A percentile compares a stretch with the other conserved stretches of the same genome.
These are phyloP conservation scores for Olivierus martensii DNA, from an alignment of 1,140 invertebrate genomes.

Conservation along the genomic window DNA sequence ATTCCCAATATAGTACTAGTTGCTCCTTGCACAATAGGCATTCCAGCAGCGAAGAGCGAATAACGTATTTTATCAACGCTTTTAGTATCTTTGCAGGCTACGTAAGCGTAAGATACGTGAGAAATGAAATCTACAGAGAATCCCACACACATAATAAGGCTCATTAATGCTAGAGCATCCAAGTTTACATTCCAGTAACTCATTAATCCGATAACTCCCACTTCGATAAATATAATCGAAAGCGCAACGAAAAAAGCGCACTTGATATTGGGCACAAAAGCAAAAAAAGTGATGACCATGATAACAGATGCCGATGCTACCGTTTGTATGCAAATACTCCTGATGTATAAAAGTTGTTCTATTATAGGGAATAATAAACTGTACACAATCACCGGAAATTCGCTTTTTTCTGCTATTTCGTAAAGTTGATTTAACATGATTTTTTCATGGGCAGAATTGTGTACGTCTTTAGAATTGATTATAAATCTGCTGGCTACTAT, in stretches of 20 bases:
- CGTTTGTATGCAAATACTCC: constrained; percentile 82
- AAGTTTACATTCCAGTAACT: constrained; percentile 86
- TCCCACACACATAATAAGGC: constrained; percentile 96
- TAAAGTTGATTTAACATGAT: constrained; percentile 73
- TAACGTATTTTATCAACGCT: constrained; percentile 55
- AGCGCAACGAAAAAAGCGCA: constrained; percentile 91
- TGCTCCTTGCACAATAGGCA: constrained; percentile 89
- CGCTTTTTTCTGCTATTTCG: constrained; percentile 56
- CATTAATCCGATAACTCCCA: constrained; percentile 93
- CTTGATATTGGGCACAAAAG: constrained; percentile 88
- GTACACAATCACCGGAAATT: constrained; percentile 74
- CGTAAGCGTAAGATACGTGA: constrained; percentile 93
- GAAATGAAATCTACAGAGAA: constrained; percentile 96
- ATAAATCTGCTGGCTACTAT: constrained; percentile 73
- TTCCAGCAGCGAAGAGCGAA: constrained; percentile 72
- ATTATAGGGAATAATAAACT: constrained; percentile 92
- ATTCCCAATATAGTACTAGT: constrained; percentile 85
- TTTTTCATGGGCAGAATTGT: constrained; percentile 75
- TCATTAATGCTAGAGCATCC: constrained; percentile 97
- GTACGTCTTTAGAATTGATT: constrained; percentile 77
- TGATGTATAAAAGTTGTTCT: constrained; percentile 84
- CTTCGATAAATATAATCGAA: constrained; percentile 86
- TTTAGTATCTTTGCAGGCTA: constrained; percentile 47
- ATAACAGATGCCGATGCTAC: constrained; percentile 79
- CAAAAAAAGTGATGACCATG: constrained; percentile 92